These are phyloP conservation scores for Drosophila burlai DNA, from an alignment of 1,140 invertebrate genomes.

Conservation along the genomic window DNA sequence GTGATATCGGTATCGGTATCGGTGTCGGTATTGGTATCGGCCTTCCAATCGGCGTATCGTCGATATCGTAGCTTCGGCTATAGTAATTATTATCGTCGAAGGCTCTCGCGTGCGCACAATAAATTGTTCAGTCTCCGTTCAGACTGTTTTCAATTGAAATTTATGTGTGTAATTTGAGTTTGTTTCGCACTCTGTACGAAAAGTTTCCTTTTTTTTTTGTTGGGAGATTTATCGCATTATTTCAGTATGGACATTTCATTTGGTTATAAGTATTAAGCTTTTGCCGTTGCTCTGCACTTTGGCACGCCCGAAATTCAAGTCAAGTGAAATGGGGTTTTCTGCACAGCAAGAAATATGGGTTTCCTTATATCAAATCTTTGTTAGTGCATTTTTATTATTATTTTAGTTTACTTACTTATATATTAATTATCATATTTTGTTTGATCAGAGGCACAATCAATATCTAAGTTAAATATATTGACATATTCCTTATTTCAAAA, in stretches of 20 bases:
- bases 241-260: slow-evolving; percentile 31
- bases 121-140: slow-evolving; percentile 34
- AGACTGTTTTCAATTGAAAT: slow-evolving; percentile 50
- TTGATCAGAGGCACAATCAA: background rate
- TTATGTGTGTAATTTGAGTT: slow-evolving; percentile 55
- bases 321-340: slow-evolving; percentile 14
- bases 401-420: background rate
- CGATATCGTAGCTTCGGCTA: slow-evolving; percentile 6
- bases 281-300: slow-evolving; percentile 23
- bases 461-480: background rate
- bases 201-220: background rate
- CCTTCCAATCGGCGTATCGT: background rate
- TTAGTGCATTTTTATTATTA: background rate
- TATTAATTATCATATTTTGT: background rate
- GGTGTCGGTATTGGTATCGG: slow-evolving; percentile 12
- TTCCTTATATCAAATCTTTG: background rate
- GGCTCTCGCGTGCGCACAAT: slow-evolving; percentile 17
- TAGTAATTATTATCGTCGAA: slow-evolving; percentile 41
- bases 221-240: slow-evolving; percentile 39
- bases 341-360: slow-evolving; percentile 3
- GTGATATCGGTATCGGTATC: slow-evolving; percentile 25
- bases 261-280: slow-evolving; percentile 5
- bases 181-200: slow-evolving; percentile 16
- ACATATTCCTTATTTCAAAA: no score
- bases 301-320: slow-evolving; percentile 34